Conservation (phyloP, 2,113 vertebrate species). For the Myotis lucifugus region DNA sequence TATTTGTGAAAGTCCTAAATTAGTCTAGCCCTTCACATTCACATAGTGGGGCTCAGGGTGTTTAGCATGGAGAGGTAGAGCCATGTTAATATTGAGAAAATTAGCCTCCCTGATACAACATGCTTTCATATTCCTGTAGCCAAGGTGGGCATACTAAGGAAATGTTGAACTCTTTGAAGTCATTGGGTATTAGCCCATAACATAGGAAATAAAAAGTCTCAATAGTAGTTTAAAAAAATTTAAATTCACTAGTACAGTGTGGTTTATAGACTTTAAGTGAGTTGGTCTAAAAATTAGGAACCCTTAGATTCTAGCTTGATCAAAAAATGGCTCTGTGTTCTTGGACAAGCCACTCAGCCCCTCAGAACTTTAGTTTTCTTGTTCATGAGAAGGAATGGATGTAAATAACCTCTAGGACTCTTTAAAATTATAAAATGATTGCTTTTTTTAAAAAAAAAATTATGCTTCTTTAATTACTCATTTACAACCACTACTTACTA, state of each 20-base stretch:
- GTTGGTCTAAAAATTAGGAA: conserved; percentile 19
- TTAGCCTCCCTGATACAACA: not conserved
- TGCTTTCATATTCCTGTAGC: not conserved
- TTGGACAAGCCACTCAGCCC: not conserved
- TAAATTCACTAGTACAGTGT: not conserved
- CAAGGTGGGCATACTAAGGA: not conserved
- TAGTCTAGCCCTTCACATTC: conserved; percentile 49
- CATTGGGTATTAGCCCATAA: not conserved
- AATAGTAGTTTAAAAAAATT: not conserved
- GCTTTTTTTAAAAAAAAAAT: not conserved
- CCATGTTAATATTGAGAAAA: conserved; percentile 21
- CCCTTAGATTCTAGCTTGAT: not conserved
- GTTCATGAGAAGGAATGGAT: not conserved
- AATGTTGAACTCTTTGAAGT: not conserved
- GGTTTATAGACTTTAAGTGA: not conserved
- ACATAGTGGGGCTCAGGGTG: not conserved
- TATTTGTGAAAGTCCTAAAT: conserved; percentile 47
- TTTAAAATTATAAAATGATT: conserved; percentile 14
- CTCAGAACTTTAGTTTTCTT: conserved; percentile 3
- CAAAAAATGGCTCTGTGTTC: not conserved
- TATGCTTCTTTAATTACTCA: not conserved
- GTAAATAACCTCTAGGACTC: not conserved
- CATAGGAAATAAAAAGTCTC: not conserved
- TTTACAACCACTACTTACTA: not conserved
- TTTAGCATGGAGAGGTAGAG: not conserved